These are phyloP conservation scores for Epinephelus moara DNA, from an alignment of 2,113 vertebrate genomes.

Conservation along the genomic window DNA sequence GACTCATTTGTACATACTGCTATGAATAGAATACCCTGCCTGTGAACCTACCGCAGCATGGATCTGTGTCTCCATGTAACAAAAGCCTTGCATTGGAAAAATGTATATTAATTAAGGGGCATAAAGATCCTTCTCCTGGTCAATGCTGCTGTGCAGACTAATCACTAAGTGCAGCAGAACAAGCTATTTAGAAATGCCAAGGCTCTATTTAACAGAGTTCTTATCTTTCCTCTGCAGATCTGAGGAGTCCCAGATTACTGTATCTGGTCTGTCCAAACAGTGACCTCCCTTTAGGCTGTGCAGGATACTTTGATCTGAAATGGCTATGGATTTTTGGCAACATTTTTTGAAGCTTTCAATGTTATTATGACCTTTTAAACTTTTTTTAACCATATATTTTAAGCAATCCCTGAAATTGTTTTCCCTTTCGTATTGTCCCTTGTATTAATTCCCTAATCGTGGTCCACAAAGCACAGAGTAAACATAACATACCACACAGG, in stretches of 20 bases:
- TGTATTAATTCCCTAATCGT: not conserved
- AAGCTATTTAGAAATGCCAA: conserved; percentile 53
- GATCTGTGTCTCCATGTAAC: conserved; percentile 57
- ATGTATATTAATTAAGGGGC: conserved; percentile 57
- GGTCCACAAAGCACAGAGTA: conserved; percentile 16
- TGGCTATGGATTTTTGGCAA: not conserved
- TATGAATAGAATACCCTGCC: conserved; percentile 69
- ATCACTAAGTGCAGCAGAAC: conserved; percentile 49
- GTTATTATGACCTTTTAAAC: not conserved
- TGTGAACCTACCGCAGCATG: conserved; percentile 52
- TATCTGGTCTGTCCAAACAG: conserved; percentile 22
- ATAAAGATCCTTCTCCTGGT: conserved; percentile 48
- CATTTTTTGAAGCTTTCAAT: not conserved
- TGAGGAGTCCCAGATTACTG: conserved; percentile 26
- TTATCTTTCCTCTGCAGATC: conserved; percentile 58
- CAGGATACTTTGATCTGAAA: conserved; percentile 9
- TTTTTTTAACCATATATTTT: not conserved
- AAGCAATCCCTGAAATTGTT: not conserved
- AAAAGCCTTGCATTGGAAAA: conserved; percentile 41
- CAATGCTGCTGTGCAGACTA: conserved; percentile 41
- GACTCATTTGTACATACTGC: conserved; percentile 53
- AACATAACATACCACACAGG: conserved; percentile 24
- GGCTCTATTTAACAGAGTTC: conserved; percentile 31
- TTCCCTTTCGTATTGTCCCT: not conserved
- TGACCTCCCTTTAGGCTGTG: conserved; percentile 23